Base-by-base conservation (phyloP, 1,140 invertebrate genomes). In the Cotesia vestalis region DNA sequence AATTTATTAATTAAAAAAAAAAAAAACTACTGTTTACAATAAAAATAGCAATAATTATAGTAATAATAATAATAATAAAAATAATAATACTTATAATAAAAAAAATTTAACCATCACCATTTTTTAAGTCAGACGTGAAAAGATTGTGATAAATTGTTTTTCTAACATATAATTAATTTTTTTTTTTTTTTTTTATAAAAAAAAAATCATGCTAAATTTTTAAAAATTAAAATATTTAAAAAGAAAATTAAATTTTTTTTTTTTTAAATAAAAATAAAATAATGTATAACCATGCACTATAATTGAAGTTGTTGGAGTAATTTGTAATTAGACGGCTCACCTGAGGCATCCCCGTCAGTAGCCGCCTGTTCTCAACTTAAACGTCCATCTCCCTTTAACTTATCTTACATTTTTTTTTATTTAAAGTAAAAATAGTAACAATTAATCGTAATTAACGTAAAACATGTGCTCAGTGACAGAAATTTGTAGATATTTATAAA, bases 71-170 rank as follows among this genome's bases (percentile, higher is more conserved):
- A 27, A 27, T 27, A 27, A 27, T 2, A 27, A 27, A 27, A 27
- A 6, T 46, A 46, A 46, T 46, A 46, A 46, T 35, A 73, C 20
- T 35, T 12, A 71, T 72, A 63, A 36, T 78, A 78, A 77, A 76
- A 71, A 74, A 81, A 82, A 78, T 82, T 81, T 76, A 59, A 71
- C 66, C 73, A 62, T 71, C 62, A 77, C 75, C 69, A 63, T 75
- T 74, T 66, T 72, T 66, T 53, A 75, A 62, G 72, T 73, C 57
- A 71, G 61, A 66, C 38, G 69, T 74, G 72, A 73, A 76, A 71
- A 77, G 78, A 72, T 57, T 61, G 75, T 70, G 66, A 53, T 84
- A 85, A 86, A 86, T 86, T 86, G 85, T 86, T 86, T 86, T 86
- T 86, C 85, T 86, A 86, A 86, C 85, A 85, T 81, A 79, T 78